phyloP scores from a whole-genome alignment of 2,797 vertebrate species.

The Enteromius unitaeniatus region DNA sequence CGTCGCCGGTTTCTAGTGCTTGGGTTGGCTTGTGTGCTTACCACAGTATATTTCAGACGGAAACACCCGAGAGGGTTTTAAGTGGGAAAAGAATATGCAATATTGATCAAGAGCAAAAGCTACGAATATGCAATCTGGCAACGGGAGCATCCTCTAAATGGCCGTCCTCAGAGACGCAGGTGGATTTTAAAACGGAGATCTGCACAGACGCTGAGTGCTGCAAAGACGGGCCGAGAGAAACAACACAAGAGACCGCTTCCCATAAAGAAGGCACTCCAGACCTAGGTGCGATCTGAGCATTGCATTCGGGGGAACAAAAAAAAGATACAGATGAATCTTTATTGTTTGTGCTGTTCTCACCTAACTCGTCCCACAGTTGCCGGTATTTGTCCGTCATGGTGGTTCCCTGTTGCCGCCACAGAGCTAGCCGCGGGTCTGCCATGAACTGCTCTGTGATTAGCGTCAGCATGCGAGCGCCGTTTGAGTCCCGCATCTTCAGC shows the following conservation, averaged over 20 bases:
- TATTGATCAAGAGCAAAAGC: conserved; percentile 59
- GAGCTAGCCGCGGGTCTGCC: conserved; percentile 92
- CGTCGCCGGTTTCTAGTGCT: conserved; percentile 6
- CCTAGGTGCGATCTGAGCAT: not conserved
- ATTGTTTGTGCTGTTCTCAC: conserved; percentile 74
- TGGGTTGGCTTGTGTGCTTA: conserved; percentile 34
- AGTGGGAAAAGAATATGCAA: conserved; percentile 60
- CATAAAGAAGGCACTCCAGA: too few relatives aligned
- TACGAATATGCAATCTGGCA: conserved; percentile 54
- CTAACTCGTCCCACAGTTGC: conserved; percentile 97
- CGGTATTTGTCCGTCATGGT: conserved; percentile 97
- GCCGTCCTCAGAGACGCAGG: conserved; percentile 47
- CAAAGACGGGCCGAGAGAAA: not conserved
- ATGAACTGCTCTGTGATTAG: conserved; percentile 98
- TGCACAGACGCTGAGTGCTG: conserved; percentile 19
- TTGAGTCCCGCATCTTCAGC: conserved; percentile 98
- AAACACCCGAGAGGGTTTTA: conserved; percentile 48
- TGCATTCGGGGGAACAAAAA: not conserved
- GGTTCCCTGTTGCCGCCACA: conserved; percentile 98
- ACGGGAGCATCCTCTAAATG: conserved; percentile 55
- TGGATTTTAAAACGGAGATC: conserved; percentile 37
- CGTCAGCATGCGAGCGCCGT: conserved; percentile 95
- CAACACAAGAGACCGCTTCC: not conserved
- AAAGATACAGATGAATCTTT: not conserved
- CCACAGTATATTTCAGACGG: conserved; percentile 38